A percentile compares a stretch with the other conserved stretches of the same genome.
Evolutionary conservation across 2,888 invertebrate genomes (phyloP).

Genomic region (Atethmia centrago): DNA sequence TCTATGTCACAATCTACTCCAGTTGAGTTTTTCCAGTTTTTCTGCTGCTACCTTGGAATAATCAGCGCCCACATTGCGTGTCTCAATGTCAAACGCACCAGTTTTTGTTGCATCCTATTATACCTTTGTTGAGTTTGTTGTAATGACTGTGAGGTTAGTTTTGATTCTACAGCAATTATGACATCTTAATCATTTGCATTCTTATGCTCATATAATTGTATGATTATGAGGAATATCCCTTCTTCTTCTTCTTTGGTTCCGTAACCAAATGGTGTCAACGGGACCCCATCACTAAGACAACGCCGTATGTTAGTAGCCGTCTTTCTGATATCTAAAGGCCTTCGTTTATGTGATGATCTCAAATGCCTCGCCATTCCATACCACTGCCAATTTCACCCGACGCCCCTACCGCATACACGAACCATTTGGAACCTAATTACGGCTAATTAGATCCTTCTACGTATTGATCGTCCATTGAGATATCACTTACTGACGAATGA

Average conservation of each 20-base stretch:
- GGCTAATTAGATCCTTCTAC: conserved; percentile 65
- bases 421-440: conserved; percentile 58
- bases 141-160: background rate
- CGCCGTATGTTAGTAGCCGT: background rate
- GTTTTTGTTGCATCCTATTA: conserved; percentile 39
- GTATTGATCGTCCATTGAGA: conserved; percentile 73
- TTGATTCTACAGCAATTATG: background rate
- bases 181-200: background rate
- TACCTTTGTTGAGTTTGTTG: background rate
- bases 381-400: conserved; percentile 16
- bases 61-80: conserved; percentile 55
- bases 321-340: background rate
- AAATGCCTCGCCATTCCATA: conserved; percentile 4
- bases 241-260: background rate
- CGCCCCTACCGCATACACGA: conserved; percentile 19
- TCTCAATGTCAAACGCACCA: conserved; percentile 45
- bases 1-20: conserved; percentile 20
- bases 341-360: background rate
- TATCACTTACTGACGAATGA: too few species aligned
- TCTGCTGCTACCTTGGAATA: conserved; percentile 35
- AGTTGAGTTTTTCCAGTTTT: conserved; percentile 36
- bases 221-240: background rate
- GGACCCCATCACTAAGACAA: too few species aligned
- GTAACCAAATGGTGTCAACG: background rate
- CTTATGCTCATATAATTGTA: background rate